A percentile compares a stretch with the other conserved stretches of the same genome.
These are phyloP conservation scores for Spilogale gracilis DNA, from an alignment of 2,113 vertebrate genomes.

Conservation along the genomic window DNA sequence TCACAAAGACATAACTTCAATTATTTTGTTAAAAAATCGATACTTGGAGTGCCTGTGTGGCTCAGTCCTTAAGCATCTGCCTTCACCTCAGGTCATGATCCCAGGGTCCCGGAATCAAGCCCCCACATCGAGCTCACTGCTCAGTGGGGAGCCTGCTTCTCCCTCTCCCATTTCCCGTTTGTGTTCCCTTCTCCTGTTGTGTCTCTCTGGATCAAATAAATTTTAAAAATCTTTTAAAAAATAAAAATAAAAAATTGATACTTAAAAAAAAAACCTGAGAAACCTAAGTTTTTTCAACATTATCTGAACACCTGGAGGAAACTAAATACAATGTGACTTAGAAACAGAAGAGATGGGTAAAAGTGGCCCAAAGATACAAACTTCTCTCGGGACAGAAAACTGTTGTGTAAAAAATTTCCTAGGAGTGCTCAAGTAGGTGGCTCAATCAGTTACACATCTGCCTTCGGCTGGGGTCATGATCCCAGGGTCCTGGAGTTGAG, in stretches of 20 bases:
- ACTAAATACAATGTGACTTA: background rate
- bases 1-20: slow-evolving; percentile 47
- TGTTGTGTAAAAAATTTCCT: background rate
- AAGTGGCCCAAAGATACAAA: background rate
- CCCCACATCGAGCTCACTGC: no score
- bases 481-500: background rate
- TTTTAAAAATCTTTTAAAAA: no score
- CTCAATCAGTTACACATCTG: background rate
- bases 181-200: no score
- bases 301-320: background rate
- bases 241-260: background rate
- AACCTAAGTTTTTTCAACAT: background rate
- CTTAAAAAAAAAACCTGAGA: background rate
- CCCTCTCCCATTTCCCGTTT: no score
- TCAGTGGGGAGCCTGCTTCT: no score
- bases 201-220: no score
- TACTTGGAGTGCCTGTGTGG: no score
- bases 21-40: background rate
- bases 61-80: no score
- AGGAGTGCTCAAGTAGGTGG: no score
- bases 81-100: no score
- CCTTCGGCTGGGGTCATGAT: background rate
- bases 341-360: background rate
- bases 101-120: no score
- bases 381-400: background rate